Evolutionary conservation across 2,797 vertebrate genomes (phyloP), one percentile per base, ranked within the genome.

Genomic region (Periophthalmus magnuspinnatus): DNA sequence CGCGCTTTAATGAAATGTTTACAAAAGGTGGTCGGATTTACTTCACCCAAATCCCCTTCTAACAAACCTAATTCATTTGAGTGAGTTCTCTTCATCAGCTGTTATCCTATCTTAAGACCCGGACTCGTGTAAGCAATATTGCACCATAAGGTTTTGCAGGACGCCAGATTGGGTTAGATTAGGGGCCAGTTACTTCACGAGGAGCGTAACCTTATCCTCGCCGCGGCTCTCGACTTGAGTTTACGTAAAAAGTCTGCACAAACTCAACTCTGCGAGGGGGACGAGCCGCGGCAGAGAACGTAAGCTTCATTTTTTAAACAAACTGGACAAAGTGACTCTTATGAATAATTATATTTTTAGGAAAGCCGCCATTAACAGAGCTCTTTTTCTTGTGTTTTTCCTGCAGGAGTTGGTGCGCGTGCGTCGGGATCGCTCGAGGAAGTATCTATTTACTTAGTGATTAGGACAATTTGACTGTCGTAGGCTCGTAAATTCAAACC

Each of bases 361-460:
- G 88, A 92, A 93, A 94, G 92, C 92, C 94, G 92, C 88, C 91
- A 95, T 95, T 93, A 93, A 92, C 83, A 90, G 80, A 81, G 85
- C 91, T 86, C 68, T 83, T n/a, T n/a, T 86, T 86, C 86, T 87
- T 80, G 70, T 77, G 28, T 71, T 65, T 75, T 77, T 72, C n/a
- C 74, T 16, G 67, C 68, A 70, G 75, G 82, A 71, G 75, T 80
- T 81, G 80, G 84, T 85, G 86, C 70, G 82, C 85, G 84, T 87
- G 82, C 84, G 82, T 86, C 87, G 86, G 86, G 92, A 93, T 93
- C 90, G 91, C 82, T 85, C 84, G 84, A 88, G 93, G 94, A 93
- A 94, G 93, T 93, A 93, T 94, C 93, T 94, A 92, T 94, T 94
- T 94, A 94, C 93, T 92, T 91, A 92, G 91, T 94, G 91, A 94